Base-by-base conservation (phyloP, 2,888 invertebrate genomes). In the Eledone cirrhosa region DNA sequence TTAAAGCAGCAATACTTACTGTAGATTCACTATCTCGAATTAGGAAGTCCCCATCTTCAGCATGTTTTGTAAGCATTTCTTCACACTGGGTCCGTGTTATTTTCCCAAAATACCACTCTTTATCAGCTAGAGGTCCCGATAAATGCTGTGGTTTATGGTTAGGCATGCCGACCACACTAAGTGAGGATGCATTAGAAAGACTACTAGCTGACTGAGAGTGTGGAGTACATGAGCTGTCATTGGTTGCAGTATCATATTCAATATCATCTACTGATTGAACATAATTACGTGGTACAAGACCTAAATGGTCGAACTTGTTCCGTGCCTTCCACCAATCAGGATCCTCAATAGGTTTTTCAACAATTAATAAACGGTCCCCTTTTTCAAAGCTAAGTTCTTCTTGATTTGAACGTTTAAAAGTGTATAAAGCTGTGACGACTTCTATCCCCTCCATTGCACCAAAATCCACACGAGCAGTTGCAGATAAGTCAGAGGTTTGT, bases 1-100 rank as follows among this genome's bases (percentile, higher is more conserved):
- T n/a, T n/a, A n/a, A n/a, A 2, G 11, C 11, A 3, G 11, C 41
- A 16, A 80, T 82, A 93, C 95, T 94, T 91, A 98, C 99, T 92
- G 98, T 99, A 87, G 99, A 98, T 93, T 99, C 99, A 90, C 97
- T 98, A 92, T 99, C 99, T 86, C 99, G 93, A 88, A 99, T 97
- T 89, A 99, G 94, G 93, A 97, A 99, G 92, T 99, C 99, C 19
- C 99, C 99, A 92, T 99, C 97, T 90, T 96, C 95, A 27, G 97
- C 99, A 91, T 96, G 95, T 90, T 96, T 95, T 92, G 96, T 97
- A 90, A 99, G 94, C 91, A 99, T 93, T 87, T 95, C 94, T 92
- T 99, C 99, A 93, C 98, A 98, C 92, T 98, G 97, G 87, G 95
- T 95, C 88, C 99, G 94, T 75, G 98, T 95, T 90, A 99, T 96